Evolutionary conservation across 2,113 vertebrate species (phyloP).

Genomic region (Nymphicus hollandicus): DNA sequence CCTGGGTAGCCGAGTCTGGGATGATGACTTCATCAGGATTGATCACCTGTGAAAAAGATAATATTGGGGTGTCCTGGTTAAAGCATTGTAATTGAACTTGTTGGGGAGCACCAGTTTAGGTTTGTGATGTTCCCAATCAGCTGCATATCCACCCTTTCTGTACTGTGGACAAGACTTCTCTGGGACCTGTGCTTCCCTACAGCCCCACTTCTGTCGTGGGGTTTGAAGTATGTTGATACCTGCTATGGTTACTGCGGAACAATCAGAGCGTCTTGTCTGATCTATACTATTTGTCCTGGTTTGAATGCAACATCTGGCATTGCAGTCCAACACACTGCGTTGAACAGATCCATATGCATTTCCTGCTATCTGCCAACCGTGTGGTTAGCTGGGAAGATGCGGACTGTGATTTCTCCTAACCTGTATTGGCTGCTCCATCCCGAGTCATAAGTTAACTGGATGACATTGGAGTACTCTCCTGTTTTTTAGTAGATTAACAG

Average conservation of each 20-base stretch:
- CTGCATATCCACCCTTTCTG: neutral
- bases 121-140: neutral
- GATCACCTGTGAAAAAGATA: slow-evolving; percentile 69
- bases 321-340: accelerated
- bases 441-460: neutral
- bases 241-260: accelerated
- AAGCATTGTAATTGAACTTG: neutral
- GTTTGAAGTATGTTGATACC: neutral
- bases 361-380: accelerated
- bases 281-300: neutral
- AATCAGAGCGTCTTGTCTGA: neutral
- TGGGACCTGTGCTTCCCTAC: neutral
- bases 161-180: neutral
- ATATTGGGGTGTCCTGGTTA: neutral
- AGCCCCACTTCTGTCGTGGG: neutral
- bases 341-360: accelerated
- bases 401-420: neutral
- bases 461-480: neutral
- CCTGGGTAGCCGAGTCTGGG: slow-evolving; percentile 23
- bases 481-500: neutral
- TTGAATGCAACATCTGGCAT: accelerated
- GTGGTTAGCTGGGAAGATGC: neutral
- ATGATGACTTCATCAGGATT: neutral
- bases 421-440: neutral
- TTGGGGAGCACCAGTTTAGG: neutral